phyloP scores from a whole-genome alignment of 2,888 invertebrate species.

The Polyploca ridens region DNA sequence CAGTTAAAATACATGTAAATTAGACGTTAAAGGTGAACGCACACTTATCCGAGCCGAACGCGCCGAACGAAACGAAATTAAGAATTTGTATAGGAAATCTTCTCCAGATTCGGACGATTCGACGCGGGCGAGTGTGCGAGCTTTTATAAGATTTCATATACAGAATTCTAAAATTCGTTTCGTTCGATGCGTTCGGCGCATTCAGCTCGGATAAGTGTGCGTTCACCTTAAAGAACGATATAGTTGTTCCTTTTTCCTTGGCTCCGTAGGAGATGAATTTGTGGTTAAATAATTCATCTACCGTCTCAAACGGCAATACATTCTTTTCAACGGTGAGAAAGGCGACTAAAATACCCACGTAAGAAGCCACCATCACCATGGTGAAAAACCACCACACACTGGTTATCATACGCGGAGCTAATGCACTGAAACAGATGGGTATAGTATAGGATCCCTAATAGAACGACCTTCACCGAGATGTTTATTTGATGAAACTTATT shows the following conservation, averaged over 20 bases:
- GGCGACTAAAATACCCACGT: conserved; percentile 95
- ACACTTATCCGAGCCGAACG: too few relatives aligned
- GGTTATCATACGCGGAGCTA: conserved; percentile 94
- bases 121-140: too few relatives aligned
- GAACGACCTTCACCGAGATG: too few relatives aligned
- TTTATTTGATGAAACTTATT: too few relatives aligned
- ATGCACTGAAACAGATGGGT: conserved; percentile 85
- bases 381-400: conserved; percentile 96
- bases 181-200: too few relatives aligned
- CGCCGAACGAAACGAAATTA: too few relatives aligned
- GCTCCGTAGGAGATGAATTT: conserved; percentile 94
- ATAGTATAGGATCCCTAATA: too few relatives aligned
- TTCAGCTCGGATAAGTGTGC: too few relatives aligned
- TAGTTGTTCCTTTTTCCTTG: conserved; percentile 92
- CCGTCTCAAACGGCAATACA: conserved; percentile 88
- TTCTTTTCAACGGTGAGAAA: conserved; percentile 92
- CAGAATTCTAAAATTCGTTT: too few relatives aligned
- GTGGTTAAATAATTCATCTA: conserved; percentile 92
- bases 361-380: conserved; percentile 93
- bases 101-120: too few relatives aligned
- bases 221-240: conserved; percentile 94
- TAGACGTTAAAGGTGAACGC: conserved; percentile 93
- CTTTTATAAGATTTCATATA: too few relatives aligned
- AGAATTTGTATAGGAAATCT: too few relatives aligned
- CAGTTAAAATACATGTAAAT: conserved; percentile 3